A percentile compares a stretch with the other conserved stretches of the same genome.
These are phyloP conservation scores for Cryptoblepharus egeriae DNA, from an alignment of 2,797 vertebrate genomes.

Conservation along the genomic window DNA sequence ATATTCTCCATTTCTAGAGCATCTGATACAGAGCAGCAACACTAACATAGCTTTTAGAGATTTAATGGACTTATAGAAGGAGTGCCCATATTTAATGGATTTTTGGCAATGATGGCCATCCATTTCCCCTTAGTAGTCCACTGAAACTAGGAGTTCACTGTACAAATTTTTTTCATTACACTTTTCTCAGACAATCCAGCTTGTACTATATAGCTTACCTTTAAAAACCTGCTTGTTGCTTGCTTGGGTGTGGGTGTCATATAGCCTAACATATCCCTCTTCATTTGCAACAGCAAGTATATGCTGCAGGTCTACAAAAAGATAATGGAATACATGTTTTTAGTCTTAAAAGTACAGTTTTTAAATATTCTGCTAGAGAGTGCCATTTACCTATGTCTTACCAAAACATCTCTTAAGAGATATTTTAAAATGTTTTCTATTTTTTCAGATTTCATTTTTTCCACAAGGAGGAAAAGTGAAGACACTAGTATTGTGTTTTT, in stretches of 20 bases:
- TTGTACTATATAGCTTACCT: slow-evolving; percentile 76
- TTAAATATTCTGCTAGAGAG: neutral
- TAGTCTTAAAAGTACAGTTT: neutral
- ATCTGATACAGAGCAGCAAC: no score
- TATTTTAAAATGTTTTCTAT: no score
- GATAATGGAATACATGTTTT: neutral
- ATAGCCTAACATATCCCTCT: slow-evolving; percentile 91
- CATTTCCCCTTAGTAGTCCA: no score
- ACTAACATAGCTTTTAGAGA: no score
- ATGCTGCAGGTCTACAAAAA: slow-evolving; percentile 68
- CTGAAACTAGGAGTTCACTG: neutral
- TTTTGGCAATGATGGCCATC: no score
- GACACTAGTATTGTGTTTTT: no score
- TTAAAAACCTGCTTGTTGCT: slow-evolving; percentile 79
- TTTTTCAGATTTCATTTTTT: no score
- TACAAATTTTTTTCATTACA: neutral
- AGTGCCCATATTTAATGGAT: no score
- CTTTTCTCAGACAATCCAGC: neutral
- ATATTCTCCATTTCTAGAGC: no score
- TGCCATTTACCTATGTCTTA: neutral
- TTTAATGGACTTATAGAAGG: no score
- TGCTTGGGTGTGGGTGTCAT: slow-evolving; percentile 84
- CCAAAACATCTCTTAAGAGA: neutral
- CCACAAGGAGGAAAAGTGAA: no score
- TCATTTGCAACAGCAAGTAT: slow-evolving; percentile 92